Base-by-base conservation (phyloP, 1,140 invertebrate species). In the Semibalanus balanoides region DNA sequence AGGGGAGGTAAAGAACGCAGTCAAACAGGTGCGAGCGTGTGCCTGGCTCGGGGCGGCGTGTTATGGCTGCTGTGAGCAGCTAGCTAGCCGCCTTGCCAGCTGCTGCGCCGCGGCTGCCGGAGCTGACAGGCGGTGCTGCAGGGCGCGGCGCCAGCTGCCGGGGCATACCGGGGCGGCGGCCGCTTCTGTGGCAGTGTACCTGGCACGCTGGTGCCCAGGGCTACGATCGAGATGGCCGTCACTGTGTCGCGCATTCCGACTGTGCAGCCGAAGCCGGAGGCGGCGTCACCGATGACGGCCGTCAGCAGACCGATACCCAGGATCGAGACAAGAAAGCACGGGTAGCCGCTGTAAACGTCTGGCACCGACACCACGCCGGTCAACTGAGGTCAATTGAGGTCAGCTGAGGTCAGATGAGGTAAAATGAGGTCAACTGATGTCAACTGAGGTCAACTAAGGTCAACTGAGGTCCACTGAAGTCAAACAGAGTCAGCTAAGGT, bases 161-260 rank as follows among this genome's bases (percentile, higher is more conserved):
- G n/a, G n/a, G n/a, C n/a, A n/a, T n/a, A n/a, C n/a, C n/a, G 69
- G 69, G 5, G 28, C 69, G 69, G 5, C 69, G 69, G 7, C 69
- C 7, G 28, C 69, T n/a, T 3, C 69, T 17, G 35, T 40, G 51
- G 51, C 51, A 7, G 51, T 1, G 64, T 84, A 89, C 88, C 88
- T 86, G 88, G 88, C 76, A 89, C 83, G 82, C 87, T 88, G 35
- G 88, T 89, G 76, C 88, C 88, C 22, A 89, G 81, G 73, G 88
- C 88, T 28, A 90, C 88, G 78, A 91, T 86, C 70, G 88, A 87
- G 79, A 90, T 89, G 43, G 89, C 90, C 35, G 88, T 90, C 19
- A 91, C 85, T 19, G 87, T 80, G 81, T 90, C 89, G 81, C 86
- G 87, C 1, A 90, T 80, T 30, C 88, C 88, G 75, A 89, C 85